These are phyloP conservation scores for Coracopsis vasa DNA, from an alignment of 2,113 vertebrate species.

Conservation along the genomic window DNA sequence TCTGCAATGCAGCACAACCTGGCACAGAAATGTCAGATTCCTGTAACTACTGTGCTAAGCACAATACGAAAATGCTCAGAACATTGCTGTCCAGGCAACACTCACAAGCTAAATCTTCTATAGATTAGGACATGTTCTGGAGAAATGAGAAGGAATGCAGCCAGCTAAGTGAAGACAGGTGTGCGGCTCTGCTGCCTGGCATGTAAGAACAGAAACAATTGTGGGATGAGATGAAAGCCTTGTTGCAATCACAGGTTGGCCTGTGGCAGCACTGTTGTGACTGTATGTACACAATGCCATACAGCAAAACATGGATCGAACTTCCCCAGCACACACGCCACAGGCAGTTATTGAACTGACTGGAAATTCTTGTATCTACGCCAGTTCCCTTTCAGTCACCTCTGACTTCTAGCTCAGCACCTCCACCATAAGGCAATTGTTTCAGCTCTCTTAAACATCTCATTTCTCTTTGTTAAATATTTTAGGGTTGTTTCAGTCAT, in stretches of 20 bases:
- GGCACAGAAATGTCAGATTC: not conserved
- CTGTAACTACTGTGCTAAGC: not conserved
- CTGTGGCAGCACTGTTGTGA: not conserved
- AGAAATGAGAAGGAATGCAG: conserved; percentile 51
- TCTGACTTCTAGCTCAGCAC: not conserved
- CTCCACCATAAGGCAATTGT: not conserved
- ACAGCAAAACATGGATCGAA: not conserved
- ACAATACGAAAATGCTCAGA: conserved; percentile 12
- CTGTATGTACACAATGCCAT: accelerated
- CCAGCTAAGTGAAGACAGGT: conserved; percentile 60
- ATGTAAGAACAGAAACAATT: not conserved
- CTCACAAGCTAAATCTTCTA: conserved; percentile 45
- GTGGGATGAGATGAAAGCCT: conserved; percentile 10
- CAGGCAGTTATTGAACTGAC: not conserved
- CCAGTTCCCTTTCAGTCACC: not conserved
- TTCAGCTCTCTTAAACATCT: not conserved
- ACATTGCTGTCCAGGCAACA: conserved; percentile 3
- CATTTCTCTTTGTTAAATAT: not conserved
- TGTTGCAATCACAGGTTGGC: not conserved
- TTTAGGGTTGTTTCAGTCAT: not conserved
- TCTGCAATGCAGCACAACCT: not conserved
- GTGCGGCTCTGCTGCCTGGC: not conserved
- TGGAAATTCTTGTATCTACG: not conserved
- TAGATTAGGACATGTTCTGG: conserved; percentile 32
- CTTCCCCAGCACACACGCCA: not conserved